Percentiles rank a stretch among this genome's conserved stretches.
phyloP scores from a whole-genome alignment of 2,113 vertebrate genomes.

The Microtus richardsoni region DNA sequence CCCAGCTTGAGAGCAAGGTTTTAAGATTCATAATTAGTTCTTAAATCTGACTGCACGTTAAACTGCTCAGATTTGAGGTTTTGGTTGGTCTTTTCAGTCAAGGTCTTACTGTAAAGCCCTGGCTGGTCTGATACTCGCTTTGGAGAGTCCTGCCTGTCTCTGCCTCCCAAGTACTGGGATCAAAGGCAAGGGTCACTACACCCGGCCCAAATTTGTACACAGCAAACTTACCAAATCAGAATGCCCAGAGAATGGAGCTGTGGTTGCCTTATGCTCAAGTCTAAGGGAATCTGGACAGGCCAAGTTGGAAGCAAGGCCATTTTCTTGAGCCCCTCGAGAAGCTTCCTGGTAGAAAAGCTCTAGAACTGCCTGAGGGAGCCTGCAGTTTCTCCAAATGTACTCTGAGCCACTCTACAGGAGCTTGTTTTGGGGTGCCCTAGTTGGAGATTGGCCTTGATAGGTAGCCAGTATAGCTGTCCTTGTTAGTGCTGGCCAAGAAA shows the following conservation, averaged over 20 bases:
- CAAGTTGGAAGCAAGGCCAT: neutral
- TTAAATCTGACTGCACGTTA: neutral
- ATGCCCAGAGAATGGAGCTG: neutral
- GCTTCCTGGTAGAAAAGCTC: neutral
- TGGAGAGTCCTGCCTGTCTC: neutral
- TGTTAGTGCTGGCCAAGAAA: neutral
- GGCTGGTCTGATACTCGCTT: neutral
- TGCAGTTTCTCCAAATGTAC: conserved; percentile 1
- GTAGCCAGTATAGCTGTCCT: neutral
- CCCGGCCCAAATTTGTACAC: neutral
- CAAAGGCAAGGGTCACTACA: neutral
- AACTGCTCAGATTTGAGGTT: conserved; percentile 9
- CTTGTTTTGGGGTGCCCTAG: neutral
- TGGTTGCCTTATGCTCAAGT: neutral
- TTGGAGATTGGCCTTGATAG: neutral
- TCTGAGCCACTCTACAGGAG: neutral
- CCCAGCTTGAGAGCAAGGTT: neutral
- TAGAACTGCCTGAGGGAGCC: neutral
- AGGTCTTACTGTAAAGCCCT: neutral
- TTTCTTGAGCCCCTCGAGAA: neutral
- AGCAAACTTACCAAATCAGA: conserved; percentile 18
- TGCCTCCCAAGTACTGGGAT: neutral
- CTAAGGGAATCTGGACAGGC: neutral
- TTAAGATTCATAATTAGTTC: conserved; percentile 35
- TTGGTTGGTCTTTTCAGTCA: neutral